Percentiles rank a stretch among this genome's conserved stretches.
phyloP scores from a whole-genome alignment of 1,140 invertebrate genomes.

The Pseudomyrmex cubaensis region DNA sequence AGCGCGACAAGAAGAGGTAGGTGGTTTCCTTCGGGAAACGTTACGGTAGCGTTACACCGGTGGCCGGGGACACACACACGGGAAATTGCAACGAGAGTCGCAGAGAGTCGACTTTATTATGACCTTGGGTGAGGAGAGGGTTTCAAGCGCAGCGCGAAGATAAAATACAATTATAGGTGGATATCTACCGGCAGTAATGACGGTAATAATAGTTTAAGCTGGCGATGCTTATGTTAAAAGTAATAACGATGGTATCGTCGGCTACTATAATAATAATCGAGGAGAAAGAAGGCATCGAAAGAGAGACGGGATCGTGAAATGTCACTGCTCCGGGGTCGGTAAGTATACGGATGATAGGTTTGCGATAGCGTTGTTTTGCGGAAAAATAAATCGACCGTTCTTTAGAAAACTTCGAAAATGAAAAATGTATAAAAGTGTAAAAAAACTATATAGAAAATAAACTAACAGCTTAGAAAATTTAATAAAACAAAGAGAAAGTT shows the following conservation, averaged over 20 bases:
- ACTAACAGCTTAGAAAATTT: background rate
- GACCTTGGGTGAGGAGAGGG: slow-evolving; percentile 24
- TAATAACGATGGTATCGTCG: slow-evolving; percentile 35
- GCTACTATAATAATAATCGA: slow-evolving; percentile 26
- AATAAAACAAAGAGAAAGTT: background rate
- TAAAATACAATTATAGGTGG: slow-evolving; percentile 54
- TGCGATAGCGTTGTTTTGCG: background rate
- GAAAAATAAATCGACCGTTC: background rate
- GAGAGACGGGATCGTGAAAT: slow-evolving; percentile 28
- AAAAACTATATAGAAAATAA: background rate
- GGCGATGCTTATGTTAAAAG: slow-evolving; percentile 46
- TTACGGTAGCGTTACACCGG: slow-evolving; percentile 24
- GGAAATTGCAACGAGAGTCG: background rate
- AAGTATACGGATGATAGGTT: background rate
- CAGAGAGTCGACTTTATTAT: slow-evolving; percentile 29
- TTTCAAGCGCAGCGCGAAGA: slow-evolving; percentile 35
- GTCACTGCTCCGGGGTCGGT: background rate
- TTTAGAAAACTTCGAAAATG: slow-evolving; percentile 4
- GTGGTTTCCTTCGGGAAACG: background rate
- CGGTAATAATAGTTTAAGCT: slow-evolving; percentile 40
- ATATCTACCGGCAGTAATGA: slow-evolving; percentile 40
- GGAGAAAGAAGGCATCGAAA: background rate
- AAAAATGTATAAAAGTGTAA: background rate
- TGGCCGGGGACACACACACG: slow-evolving; percentile 3
- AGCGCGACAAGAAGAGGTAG: slow-evolving; percentile 5